phyloP scores from a whole-genome alignment of 1,140 invertebrate species.

The Drosophila insularis region DNA sequence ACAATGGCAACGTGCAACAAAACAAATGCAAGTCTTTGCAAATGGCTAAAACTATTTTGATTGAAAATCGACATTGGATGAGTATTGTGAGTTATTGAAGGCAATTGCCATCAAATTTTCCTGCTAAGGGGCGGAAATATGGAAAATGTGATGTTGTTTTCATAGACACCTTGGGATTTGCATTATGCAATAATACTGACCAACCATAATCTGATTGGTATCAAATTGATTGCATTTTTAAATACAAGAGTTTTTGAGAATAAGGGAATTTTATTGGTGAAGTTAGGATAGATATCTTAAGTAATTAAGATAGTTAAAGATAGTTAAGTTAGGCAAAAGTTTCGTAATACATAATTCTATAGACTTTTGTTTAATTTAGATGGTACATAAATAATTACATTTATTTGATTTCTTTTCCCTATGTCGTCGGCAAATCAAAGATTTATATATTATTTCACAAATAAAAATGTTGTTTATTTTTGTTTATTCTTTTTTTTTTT shows the following conservation, averaged over 20 bases:
- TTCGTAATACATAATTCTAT: no score
- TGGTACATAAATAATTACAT: not conserved
- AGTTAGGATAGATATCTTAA: no score
- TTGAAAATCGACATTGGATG: slow-evolving; percentile 42
- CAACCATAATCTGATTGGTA: not conserved
- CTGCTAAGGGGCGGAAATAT: slow-evolving; percentile 4
- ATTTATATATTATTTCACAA: slow-evolving; percentile 26
- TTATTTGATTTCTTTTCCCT: not conserved
- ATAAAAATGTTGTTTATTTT: slow-evolving; percentile 8
- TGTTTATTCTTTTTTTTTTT: no score
- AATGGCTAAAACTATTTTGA: slow-evolving; percentile 22
- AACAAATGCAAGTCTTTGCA: slow-evolving; percentile 30
- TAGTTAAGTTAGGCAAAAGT: no score
- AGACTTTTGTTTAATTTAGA: no score
- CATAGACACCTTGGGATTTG: not conserved
- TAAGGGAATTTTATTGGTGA: no score
- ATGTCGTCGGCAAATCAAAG: not conserved
- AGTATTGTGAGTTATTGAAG: not conserved
- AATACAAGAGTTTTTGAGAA: not conserved
- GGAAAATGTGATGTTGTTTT: not conserved
- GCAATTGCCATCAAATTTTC: slow-evolving; percentile 36
- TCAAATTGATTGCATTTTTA: not conserved
- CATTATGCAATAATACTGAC: not conserved
- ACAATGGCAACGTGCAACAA: slow-evolving; percentile 57
- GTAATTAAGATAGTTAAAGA: no score